phyloP scores from a whole-genome alignment of 1,140 invertebrate genomes.

The Linepithema humile region DNA sequence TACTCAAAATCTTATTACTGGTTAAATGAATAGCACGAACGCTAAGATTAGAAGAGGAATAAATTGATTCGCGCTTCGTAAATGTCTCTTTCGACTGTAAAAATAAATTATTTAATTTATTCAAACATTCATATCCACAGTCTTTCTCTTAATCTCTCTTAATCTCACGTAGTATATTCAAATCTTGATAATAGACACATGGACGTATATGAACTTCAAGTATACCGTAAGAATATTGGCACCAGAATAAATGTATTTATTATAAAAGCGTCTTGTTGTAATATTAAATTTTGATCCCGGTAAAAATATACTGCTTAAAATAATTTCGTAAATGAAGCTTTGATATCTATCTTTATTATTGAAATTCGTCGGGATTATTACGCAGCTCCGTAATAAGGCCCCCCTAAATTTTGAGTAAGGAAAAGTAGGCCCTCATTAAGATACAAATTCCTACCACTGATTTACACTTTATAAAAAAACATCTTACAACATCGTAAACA shows the following conservation, averaged over 20 bases:
- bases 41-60: background rate
- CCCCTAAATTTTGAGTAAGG: background rate
- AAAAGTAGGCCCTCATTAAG: background rate
- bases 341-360: background rate
- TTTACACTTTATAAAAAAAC: too few relatives aligned
- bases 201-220: background rate
- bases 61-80: background rate
- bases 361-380: background rate
- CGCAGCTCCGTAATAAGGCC: background rate
- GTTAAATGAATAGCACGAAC: background rate
- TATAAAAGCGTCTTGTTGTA: background rate
- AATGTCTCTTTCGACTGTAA: background rate
- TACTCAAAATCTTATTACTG: background rate
- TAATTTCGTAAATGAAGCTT: background rate
- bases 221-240: background rate
- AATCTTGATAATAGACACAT: background rate
- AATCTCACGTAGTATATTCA: background rate
- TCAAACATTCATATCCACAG: background rate
- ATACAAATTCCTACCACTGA: background rate
- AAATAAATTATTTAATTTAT: background rate
- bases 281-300: background rate
- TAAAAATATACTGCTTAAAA: too few relatives aligned
- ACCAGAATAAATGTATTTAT: background rate
- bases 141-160: background rate
- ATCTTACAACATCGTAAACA: background rate